A percentile compares a stretch with the other conserved stretches of the same genome.
phyloP scores from a whole-genome alignment of 1,140 invertebrate genomes.

The Leptopilina clavipes region DNA sequence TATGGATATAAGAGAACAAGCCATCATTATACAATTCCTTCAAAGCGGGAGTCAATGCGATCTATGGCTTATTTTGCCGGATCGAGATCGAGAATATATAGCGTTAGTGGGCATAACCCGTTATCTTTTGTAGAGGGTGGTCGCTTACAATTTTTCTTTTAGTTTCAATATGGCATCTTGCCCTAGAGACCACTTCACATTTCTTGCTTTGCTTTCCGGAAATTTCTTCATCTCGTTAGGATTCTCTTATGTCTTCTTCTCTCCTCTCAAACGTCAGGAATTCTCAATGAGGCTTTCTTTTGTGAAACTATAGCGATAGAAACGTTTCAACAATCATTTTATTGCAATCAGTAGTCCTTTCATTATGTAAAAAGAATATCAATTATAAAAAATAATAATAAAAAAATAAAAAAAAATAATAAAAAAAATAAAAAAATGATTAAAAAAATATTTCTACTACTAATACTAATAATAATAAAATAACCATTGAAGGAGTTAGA shows the following conservation, averaged over 20 bases:
- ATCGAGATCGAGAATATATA: slow-evolving; percentile 46
- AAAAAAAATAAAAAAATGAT: too few species aligned
- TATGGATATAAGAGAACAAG: slow-evolving; percentile 18
- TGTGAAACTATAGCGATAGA: too few species aligned
- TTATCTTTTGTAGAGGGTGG: slow-evolving; percentile 39
- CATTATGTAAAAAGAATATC: too few species aligned
- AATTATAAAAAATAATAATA: too few species aligned
- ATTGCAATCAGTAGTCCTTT: too few species aligned
- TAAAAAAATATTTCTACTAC: too few species aligned
- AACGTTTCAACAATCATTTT: too few species aligned
- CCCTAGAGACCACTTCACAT: background rate
- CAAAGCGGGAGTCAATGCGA: slow-evolving; percentile 39
- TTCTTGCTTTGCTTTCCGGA: slow-evolving; percentile 34
- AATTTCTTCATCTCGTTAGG: slow-evolving; percentile 29
- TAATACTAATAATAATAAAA: too few species aligned
- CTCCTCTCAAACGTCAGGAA: background rate
- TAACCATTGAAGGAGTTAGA: too few species aligned
- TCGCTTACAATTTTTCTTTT: slow-evolving; percentile 47
- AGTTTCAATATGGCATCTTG: slow-evolving; percentile 40
- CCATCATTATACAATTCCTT: slow-evolving; percentile 44
- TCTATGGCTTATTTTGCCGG: slow-evolving; percentile 40
- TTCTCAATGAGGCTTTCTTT: background rate
- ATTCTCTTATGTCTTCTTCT: slow-evolving; percentile 24
- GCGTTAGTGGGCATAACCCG: slow-evolving; percentile 26
- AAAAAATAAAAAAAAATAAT: too few species aligned